A percentile compares a stretch with the other conserved stretches of the same genome.
phyloP scores from a whole-genome alignment of 1,140 invertebrate genomes.

The Laodelphax striatellus region DNA sequence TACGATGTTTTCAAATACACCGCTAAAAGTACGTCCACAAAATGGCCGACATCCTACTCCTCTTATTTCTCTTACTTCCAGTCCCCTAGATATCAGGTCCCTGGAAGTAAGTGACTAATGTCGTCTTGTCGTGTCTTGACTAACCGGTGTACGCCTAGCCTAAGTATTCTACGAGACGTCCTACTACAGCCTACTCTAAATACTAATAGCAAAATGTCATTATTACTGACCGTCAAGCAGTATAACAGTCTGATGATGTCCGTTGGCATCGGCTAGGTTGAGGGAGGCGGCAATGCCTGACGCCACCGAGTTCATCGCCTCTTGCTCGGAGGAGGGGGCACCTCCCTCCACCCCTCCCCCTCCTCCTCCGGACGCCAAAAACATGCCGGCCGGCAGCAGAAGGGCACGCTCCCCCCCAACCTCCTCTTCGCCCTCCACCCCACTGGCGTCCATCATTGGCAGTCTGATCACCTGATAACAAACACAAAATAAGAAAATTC shows the following conservation, averaged over 20 bases:
- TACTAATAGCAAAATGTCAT: too few relatives aligned
- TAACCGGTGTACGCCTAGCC: too few relatives aligned
- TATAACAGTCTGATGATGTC: conserved; percentile 19
- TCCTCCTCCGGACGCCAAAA: background rate
- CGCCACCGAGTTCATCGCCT: conserved; percentile 18
- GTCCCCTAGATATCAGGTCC: too few relatives aligned
- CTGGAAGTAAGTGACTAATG: too few relatives aligned
- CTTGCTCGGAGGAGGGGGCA: conserved; percentile 19
- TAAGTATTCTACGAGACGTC: too few relatives aligned
- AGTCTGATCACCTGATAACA: conserved; percentile 1
- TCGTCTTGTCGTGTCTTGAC: too few relatives aligned
- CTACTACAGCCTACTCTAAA: too few relatives aligned
- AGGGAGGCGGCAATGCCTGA: conserved; percentile 17
- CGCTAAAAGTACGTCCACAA: too few relatives aligned
- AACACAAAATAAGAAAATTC: too few relatives aligned
- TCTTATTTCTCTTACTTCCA: too few relatives aligned
- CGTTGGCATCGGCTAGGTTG: conserved; percentile 11
- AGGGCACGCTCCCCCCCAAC: conserved; percentile 10
- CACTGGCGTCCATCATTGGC: conserved; percentile 19
- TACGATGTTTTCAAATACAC: too few relatives aligned
- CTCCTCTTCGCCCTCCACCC: conserved; percentile 4
- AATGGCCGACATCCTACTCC: too few relatives aligned
- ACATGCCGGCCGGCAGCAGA: conserved; percentile 16
- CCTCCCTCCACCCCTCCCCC: conserved; percentile 9
- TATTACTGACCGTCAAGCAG: conserved; percentile 14